phyloP scores from a whole-genome alignment of 1,140 invertebrate species.

The Antheraea mylitta region DNA sequence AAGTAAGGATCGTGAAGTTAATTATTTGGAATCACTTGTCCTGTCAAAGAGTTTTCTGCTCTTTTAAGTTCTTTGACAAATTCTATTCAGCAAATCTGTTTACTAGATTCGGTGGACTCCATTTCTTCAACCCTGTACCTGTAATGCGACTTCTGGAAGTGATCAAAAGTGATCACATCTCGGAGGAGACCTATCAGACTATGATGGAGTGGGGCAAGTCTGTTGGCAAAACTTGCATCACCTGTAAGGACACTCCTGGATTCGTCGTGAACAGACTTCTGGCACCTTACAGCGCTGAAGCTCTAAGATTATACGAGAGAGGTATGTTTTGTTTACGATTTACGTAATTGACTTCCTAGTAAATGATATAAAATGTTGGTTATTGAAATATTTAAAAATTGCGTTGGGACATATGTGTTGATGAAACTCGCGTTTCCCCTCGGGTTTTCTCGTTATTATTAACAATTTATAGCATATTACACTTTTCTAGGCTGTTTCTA shows the following conservation, averaged over 20 bases:
- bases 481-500: no score
- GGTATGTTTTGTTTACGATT: slow-evolving; percentile 76
- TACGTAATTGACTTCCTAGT: no score
- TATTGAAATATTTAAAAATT: no score
- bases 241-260: slow-evolving; percentile 92
- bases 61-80: no score
- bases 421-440: no score
- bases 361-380: no score
- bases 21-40: no score
- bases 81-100: not conserved
- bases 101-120: slow-evolving; percentile 79
- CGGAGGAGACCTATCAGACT: slow-evolving; percentile 86
- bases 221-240: slow-evolving; percentile 89
- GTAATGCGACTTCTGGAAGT: slow-evolving; percentile 95
- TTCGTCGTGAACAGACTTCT: slow-evolving; percentile 93
- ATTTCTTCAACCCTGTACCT: slow-evolving; percentile 96
- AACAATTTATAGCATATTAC: no score
- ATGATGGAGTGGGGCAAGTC: slow-evolving; percentile 89
- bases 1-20: no score
- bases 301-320: slow-evolving; percentile 88
- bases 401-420: no score
- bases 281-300: slow-evolving; percentile 88
- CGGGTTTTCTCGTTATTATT: no score
- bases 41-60: no score
- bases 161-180: slow-evolving; percentile 85